Evolutionary conservation across 1,140 invertebrate genomes (phyloP).

Genomic region (Drosophila asahinai): DNA sequence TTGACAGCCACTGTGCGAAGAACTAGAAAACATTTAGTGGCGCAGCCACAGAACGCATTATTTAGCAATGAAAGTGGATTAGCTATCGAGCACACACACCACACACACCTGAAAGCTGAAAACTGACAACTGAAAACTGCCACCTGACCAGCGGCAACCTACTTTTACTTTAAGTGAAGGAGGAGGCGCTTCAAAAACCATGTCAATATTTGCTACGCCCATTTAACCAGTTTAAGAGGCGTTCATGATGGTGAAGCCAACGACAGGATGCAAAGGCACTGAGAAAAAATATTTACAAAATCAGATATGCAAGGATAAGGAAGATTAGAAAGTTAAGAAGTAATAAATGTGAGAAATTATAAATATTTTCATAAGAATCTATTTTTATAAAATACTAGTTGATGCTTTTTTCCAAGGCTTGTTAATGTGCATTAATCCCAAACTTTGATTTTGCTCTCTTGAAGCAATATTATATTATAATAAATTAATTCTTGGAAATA

Average conservation of each 20-base stretch:
- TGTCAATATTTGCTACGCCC: conserved; percentile 76
- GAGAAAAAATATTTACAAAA: background rate
- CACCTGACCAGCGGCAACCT: conserved; percentile 57
- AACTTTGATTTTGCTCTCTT: too few relatives aligned
- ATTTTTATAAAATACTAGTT: too few relatives aligned
- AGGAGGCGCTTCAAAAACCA: conserved; percentile 49
- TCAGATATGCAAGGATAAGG: too few relatives aligned
- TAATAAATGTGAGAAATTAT: background rate
- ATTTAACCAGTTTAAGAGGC: conserved; percentile 76
- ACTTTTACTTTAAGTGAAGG: conserved; percentile 44
- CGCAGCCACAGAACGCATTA: conserved; percentile 62
- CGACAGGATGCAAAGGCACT: conserved; percentile 44
- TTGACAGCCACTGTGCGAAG: conserved; percentile 28
- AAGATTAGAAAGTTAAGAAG: background rate
- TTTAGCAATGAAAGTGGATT: conserved; percentile 79
- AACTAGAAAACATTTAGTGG: conserved; percentile 40
- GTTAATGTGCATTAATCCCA: too few relatives aligned
- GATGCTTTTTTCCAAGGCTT: too few relatives aligned
- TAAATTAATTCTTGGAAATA: too few relatives aligned
- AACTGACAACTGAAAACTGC: conserved; percentile 21
- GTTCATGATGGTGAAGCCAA: conserved; percentile 36
- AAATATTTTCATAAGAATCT: background rate
- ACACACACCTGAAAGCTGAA: conserved; percentile 13
- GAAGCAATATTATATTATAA: too few relatives aligned
- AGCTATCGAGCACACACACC: conserved; percentile 39